Percentiles rank a stretch among this genome's conserved stretches.
Evolutionary conservation across 2,797 vertebrate species (phyloP).

Genomic region (Urosaurus nigricauda): DNA sequence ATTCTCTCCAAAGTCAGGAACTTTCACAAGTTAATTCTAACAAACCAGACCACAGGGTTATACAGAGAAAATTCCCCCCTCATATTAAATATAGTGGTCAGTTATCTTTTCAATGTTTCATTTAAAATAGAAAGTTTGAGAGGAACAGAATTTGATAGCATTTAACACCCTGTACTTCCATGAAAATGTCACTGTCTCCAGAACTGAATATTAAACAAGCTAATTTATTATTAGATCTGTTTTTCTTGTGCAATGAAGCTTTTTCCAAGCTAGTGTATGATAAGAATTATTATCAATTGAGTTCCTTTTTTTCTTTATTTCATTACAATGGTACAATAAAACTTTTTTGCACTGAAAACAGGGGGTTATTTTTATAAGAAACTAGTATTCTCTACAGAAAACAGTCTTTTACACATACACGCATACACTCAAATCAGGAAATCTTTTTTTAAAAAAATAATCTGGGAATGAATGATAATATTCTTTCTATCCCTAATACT

Average conservation of each 20-base stretch:
- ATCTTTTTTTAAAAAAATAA: too few relatives aligned
- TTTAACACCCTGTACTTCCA: not conserved
- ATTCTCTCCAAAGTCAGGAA: not conserved
- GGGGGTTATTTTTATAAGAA: too few relatives aligned
- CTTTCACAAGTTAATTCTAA: not conserved
- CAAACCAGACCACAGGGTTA: not conserved
- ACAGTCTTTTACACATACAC: too few relatives aligned
- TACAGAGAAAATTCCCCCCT: not conserved
- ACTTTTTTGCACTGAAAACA: too few relatives aligned
- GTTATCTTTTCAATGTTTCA: not conserved
- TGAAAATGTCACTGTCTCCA: not conserved
- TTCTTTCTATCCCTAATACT: not conserved
- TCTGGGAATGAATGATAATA: too few relatives aligned
- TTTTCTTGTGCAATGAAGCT: too few relatives aligned
- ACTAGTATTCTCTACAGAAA: too few relatives aligned
- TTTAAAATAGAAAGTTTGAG: not conserved
- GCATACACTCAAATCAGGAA: not conserved
- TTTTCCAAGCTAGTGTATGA: too few relatives aligned
- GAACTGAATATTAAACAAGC: not conserved
- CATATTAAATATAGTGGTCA: not conserved
- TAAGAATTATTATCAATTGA: too few relatives aligned
- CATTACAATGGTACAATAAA: too few relatives aligned
- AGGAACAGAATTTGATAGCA: not conserved
- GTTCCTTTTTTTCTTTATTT: too few relatives aligned
- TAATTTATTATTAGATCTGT: too few relatives aligned